Percentiles rank a stretch among this genome's conserved stretches.
Conservation (phyloP, 2,888 invertebrate species). For the Mythimna ferrago region DNA sequence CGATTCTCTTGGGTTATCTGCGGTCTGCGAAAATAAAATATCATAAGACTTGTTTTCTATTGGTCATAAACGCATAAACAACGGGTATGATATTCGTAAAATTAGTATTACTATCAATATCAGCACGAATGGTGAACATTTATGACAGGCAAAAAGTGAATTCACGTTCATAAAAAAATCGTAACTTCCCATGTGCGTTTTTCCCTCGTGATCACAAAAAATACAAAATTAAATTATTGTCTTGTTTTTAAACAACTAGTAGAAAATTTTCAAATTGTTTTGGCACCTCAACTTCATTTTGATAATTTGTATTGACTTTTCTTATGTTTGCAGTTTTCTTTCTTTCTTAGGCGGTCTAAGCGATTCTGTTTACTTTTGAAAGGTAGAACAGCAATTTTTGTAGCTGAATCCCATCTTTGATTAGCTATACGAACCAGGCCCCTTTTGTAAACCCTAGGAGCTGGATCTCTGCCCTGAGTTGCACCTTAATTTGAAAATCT, state of each 20-base stretch:
- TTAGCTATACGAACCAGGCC: no score
- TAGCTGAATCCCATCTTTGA: no score
- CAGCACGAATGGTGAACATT: constrained; percentile 7
- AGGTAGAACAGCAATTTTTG: no score
- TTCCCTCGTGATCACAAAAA: constrained; percentile 9
- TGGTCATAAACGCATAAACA: neutral
- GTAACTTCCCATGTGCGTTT: constrained; percentile 6
- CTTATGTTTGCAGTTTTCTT: no score
- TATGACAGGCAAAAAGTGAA: constrained; percentile 7
- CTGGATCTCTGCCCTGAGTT: no score
- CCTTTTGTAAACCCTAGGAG: no score
- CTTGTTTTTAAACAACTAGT: neutral
- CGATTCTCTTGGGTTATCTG: neutral
- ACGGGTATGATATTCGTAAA: neutral
- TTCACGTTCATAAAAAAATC: neutral
- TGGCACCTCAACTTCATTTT: no score
- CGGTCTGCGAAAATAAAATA: neutral
- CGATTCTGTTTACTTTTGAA: no score
- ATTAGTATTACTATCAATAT: constrained; percentile 8
- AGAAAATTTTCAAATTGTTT: neutral
- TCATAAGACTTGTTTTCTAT: neutral
- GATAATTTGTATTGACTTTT: no score
- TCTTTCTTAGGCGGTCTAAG: no score
- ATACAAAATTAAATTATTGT: constrained; percentile 3
- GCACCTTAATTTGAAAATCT: no score